phyloP scores from a whole-genome alignment of 2,888 invertebrate species.

The Phania funesta region DNA sequence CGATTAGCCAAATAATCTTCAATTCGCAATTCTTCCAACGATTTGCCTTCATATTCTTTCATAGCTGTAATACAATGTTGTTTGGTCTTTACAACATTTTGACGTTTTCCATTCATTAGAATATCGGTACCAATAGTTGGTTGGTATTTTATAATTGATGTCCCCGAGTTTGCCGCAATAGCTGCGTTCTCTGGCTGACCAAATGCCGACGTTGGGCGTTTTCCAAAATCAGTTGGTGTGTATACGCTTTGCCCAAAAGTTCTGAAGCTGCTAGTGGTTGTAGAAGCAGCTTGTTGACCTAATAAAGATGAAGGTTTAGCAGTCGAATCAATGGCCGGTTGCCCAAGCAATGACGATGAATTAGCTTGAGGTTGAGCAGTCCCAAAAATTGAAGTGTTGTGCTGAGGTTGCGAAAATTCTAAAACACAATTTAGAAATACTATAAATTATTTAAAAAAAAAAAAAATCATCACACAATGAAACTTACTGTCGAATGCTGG shows the following conservation, averaged over 20 bases:
- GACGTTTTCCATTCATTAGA: constrained; percentile 92
- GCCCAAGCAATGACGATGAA: constrained; percentile 84
- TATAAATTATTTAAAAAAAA: not conserved
- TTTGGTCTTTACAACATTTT: constrained; percentile 93
- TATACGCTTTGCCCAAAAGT: constrained; percentile 84
- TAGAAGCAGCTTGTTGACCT: constrained; percentile 80
- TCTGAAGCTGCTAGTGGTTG: constrained; percentile 81
- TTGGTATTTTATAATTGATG: constrained; percentile 89
- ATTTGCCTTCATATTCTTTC: constrained; percentile 98
- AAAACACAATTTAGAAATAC: constrained; percentile 2
- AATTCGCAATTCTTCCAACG: constrained; percentile 94
- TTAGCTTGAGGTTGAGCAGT: constrained; percentile 80
- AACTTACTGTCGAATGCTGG: constrained; percentile 79
- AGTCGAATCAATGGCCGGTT: constrained; percentile 82
- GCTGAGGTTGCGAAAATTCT: constrained; percentile 80
- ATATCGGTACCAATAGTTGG: constrained; percentile 94
- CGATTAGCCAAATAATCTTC: constrained; percentile 96
- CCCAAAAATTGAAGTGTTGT: constrained; percentile 84
- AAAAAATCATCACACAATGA: not conserved
- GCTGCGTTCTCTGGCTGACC: constrained; percentile 74
- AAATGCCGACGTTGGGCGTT: constrained; percentile 77
- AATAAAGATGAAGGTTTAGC: constrained; percentile 81
- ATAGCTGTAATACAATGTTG: constrained; percentile 99
- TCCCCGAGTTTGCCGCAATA: constrained; percentile 82
- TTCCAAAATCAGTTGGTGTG: constrained; percentile 81